Evolutionary conservation across 2,797 vertebrate genomes (phyloP), one percentile per base, ranked within the genome.

Genomic region (Momotus momota): DNA sequence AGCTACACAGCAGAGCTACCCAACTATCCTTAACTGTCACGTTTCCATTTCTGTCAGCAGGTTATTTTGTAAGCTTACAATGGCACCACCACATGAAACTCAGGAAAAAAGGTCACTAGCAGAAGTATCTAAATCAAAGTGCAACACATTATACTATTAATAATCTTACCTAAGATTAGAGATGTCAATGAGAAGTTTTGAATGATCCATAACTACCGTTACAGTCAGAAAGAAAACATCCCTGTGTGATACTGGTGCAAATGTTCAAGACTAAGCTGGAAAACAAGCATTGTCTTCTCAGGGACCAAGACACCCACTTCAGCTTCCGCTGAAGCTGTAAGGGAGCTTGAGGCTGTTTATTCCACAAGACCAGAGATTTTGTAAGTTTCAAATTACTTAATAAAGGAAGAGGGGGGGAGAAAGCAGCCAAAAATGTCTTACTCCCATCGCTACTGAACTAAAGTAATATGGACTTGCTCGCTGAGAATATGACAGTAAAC

Each of bases 251-350:
- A 57, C 8, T 9, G 16, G 49, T 38, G 61, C 4, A 2, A 13
- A 65, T 54, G 49, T 51, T 40, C 46, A 61, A 51, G 16, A 41
- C 14, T 38, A 2, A 15, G 18, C 45, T 80, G 14, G 14, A 48
- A 81, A 48, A 77, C 41, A 33, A 69, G 62, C 1, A 5, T 25
- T 40, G 49, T 25, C 45, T 79, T 49, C 69, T 64, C 40, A 45
- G 35, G 14, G 19, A 88, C 72, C 43, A n/a, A 40, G 60, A 51
- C n/a, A 54, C 3, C 3, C 19, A 20, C 23, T 23, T 54, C 58
- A 49, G 61, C 5, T 6, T 33, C 62, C 31, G 25, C 22, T 0
- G 0, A 64, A 74, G 33, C 0, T 49, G 38, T 27, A 79, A 49
- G 33, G 2, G 7, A 81, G 20, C 16, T 51, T 38, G 23, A 81